These are phyloP conservation scores for Tenebrosternarchus preto DNA, from an alignment of 2,113 vertebrate genomes.

Conservation along the genomic window DNA sequence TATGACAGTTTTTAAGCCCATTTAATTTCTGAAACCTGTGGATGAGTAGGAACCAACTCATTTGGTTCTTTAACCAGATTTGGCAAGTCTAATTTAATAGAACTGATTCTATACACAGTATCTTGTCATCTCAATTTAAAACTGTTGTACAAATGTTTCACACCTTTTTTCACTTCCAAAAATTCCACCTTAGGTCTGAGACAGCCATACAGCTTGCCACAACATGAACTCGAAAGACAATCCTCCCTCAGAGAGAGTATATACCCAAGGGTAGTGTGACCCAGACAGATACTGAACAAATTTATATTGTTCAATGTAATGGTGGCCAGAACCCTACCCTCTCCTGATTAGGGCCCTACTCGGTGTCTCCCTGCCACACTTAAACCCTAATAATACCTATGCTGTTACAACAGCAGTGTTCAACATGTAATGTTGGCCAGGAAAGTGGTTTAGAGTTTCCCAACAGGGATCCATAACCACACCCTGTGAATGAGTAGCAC, in stretches of 20 bases:
- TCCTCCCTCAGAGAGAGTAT: neutral
- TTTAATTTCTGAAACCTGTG: too few relatives aligned
- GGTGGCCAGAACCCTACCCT: neutral
- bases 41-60: too few relatives aligned
- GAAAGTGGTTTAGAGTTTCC: conserved; percentile 31
- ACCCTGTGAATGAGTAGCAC: conserved; percentile 30
- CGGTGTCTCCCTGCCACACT: neutral
- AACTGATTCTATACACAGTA: too few relatives aligned
- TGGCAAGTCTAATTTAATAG: too few relatives aligned
- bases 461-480: conserved; percentile 11
- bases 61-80: too few relatives aligned
- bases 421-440: neutral
- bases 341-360: neutral
- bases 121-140: neutral
- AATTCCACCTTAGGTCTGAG: conserved; percentile 19
- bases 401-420: neutral
- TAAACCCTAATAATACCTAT: neutral
- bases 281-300: neutral
- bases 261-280: neutral
- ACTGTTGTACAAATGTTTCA: neutral
- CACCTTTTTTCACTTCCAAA: neutral
- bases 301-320: conserved; percentile 8
- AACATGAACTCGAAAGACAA: conserved; percentile 6
- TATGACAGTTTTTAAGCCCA: too few relatives aligned
- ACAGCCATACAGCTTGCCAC: conserved; percentile 16